Evolutionary conservation across 2,797 vertebrate genomes (phyloP), one percentile per base, ranked within the genome.

Genomic region (Liparis tanakae): DNA sequence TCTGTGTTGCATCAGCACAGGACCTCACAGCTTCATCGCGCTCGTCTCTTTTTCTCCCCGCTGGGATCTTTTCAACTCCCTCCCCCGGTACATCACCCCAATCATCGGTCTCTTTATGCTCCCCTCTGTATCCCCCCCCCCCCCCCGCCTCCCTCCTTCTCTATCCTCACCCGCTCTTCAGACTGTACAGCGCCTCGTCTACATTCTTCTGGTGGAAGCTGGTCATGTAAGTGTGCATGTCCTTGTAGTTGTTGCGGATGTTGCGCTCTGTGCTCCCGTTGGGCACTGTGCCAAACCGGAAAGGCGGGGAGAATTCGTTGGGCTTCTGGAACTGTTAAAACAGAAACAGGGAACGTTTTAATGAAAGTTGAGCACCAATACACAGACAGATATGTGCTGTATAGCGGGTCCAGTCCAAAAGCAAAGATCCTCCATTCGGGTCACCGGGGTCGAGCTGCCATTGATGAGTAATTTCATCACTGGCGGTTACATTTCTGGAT

Each of bases 161-260:
- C 25, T 30, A 95, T 97, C 89, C 97, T 98, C 91, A 99, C 98
- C 98, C 98, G 17, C 90, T 93, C 93, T 99, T 99, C 85, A 99
- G 92, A 10, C 97, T 99, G 72, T 97, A 94, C 71, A 99, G 90
- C 0, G 98, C 98, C 81, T 99, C 98, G 3, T 98, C 95, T 72
- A 99, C 98, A 2, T 97, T 97, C 79, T 96, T 97, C 95, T 99
- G 98, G 91, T 99, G 98, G 95, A 97, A 99, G 93, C 97, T 99
- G 82, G 97, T 98, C 98, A 99, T 99, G 92, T 99, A 99, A 89
- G 94, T 88, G 86, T 99, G 98, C 98, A 99, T 99, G 91, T 99
- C 97, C 85, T 94, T 95, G 89, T 99, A 99, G 94, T 99, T 99
- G 95, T 99, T 99, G 88, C 98, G 96, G 89, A 99, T 99, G 90